Conservation (phyloP, 2,888 invertebrate genomes). For the Harpagoxenus sublaevis region DNA sequence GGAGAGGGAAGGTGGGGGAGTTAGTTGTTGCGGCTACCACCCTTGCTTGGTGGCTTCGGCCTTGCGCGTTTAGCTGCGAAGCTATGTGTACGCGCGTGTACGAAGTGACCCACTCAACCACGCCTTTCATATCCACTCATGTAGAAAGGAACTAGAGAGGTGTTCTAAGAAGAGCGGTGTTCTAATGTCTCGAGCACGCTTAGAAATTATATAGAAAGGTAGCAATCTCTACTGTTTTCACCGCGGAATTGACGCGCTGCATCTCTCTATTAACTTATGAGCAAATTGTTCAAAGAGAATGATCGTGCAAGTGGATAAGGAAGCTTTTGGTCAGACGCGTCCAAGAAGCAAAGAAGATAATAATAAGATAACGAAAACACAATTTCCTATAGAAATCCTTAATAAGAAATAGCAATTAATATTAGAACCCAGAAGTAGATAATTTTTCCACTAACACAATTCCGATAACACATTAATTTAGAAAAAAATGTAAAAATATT, state of each 20-base stretch:
- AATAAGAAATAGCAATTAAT: background rate
- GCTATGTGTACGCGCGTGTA: slow-evolving; percentile 2
- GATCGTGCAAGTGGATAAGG: background rate
- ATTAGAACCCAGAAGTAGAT: background rate
- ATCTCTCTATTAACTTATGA: slow-evolving; percentile 7
- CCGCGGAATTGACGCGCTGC: background rate
- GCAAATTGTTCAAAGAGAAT: background rate
- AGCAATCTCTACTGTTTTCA: background rate
- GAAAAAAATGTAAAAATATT: background rate
- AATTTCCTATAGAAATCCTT: background rate
- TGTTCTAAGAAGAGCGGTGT: background rate
- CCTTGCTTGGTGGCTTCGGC: slow-evolving; percentile 11
- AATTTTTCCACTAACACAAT: background rate
- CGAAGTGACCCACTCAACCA: slow-evolving; percentile 28
- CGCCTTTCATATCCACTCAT: slow-evolving; percentile 10
- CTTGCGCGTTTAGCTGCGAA: slow-evolving; percentile 14
- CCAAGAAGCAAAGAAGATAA: background rate
- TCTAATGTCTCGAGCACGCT: slow-evolving; percentile 9
- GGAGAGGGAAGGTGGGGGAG: background rate
- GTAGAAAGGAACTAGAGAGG: background rate
- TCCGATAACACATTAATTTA: slow-evolving; percentile 6
- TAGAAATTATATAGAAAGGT: background rate
- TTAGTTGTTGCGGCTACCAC: slow-evolving; percentile 36
- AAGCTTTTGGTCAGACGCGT: background rate
- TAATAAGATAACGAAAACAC: background rate